phyloP scores from a whole-genome alignment of 1,140 invertebrate species.

The Steinernema feltiae region DNA sequence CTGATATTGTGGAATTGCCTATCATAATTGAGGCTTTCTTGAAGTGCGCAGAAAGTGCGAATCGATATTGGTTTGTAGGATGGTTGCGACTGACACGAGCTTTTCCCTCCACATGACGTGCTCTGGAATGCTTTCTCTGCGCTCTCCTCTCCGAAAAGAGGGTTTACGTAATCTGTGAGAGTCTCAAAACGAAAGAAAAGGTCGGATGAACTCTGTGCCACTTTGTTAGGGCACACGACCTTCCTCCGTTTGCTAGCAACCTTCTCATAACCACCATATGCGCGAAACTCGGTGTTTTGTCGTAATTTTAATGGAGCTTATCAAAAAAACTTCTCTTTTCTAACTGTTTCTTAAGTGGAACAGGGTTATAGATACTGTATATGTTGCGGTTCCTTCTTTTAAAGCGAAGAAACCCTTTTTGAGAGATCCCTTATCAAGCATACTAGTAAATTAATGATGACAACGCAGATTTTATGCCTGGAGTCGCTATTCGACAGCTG shows the following conservation, averaged over 20 bases:
- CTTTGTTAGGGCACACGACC: neutral
- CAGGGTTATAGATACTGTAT: no score
- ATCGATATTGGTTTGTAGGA: slow-evolving; percentile 1
- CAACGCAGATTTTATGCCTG: neutral
- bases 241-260: neutral
- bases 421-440: neutral
- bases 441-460: no score
- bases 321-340: no score
- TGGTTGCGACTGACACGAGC: neutral
- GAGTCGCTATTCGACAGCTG: slow-evolving; percentile 11
- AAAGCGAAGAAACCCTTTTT: neutral
- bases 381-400: no score
- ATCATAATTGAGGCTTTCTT: neutral
- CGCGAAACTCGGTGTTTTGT: no score
- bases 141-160: neutral
- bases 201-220: slow-evolving; percentile 13
- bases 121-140: neutral
- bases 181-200: neutral
- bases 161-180: neutral
- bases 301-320: no score
- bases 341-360: no score
- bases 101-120: neutral
- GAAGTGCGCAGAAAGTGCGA: neutral
- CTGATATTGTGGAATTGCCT: neutral
- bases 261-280: neutral